phyloP scores from a whole-genome alignment of 2,113 vertebrate genomes.

The Progne subis region DNA sequence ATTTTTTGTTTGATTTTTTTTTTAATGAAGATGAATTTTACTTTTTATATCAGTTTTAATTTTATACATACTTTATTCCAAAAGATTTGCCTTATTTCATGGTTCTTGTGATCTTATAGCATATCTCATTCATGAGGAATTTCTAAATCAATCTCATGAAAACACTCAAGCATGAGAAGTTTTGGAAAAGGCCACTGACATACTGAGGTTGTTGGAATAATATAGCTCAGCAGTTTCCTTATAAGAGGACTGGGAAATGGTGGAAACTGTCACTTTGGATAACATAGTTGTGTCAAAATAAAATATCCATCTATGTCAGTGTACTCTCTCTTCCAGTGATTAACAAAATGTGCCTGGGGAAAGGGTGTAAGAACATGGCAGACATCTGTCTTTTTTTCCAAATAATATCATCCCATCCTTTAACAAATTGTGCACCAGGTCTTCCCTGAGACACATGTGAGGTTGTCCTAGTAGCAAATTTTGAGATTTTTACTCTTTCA shows the following conservation, averaged over 20 bases:
- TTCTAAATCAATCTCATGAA: not conserved
- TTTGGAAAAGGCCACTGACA: not conserved
- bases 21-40: not conserved
- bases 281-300: not conserved
- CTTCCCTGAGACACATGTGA: not conserved
- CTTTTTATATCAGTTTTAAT: not conserved
- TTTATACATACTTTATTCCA: not conserved
- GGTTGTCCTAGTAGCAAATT: not conserved
- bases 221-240: not conserved
- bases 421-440: not conserved
- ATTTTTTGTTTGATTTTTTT: not conserved
- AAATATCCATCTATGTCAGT: not conserved
- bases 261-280: not conserved
- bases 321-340: not conserved
- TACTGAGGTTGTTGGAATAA: not conserved
- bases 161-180: not conserved
- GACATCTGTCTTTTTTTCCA: not conserved
- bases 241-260: not conserved
- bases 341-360: not conserved
- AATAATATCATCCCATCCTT: not conserved
- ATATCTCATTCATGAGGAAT: not conserved
- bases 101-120: not conserved
- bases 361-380: not conserved
- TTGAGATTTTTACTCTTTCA: not conserved
- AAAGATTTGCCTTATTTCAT: not conserved